Evolutionary conservation across 1,140 invertebrate species (phyloP), one percentile per base, ranked within the genome.

Genomic region (Pogonomyrmex barbatus): DNA sequence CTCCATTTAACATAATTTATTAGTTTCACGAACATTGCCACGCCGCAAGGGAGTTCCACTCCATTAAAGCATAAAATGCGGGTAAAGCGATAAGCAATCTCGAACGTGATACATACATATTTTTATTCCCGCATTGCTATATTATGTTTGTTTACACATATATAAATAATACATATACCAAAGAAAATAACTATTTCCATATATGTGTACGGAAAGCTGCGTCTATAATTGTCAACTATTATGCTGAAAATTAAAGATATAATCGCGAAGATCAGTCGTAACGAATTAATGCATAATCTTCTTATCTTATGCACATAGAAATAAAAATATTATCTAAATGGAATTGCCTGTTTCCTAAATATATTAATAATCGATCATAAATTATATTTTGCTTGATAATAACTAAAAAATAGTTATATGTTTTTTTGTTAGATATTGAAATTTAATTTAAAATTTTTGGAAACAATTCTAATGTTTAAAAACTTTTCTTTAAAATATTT

Each of bases 71-170:
- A 71, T 54, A 83, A 87, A 89, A 89, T 83, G 50, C 60, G 68
- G 67, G 14, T 47, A 24, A 10, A 9, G 2, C 30, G 75, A 89
- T 89, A 89, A 89, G 47, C 33, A 65, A 89, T 73, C n/a, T 67
- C 39, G 50, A 73, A 45, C 45, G 24, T 78, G 63, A 33, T 30
- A 6, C 56, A 12, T 45, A 17, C 33, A 17, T 70, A 56, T 62
- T 45, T 78, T 79, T 63, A 56, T 24, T 73, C 54, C 24, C 24
- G 42, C 5, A 62, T 65, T 10, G 17, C 8, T n/a, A 47, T n/a
- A 47, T 47, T 1, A 62, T 24, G 2, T 76, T 65, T 56, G 52
- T 71, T 56, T 83, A 62, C 24, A 17, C 50, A 2, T 47, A 62
- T 62, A 2, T 47, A 62, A 68, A 68, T 54, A 52, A 39, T 68